Conservation (phyloP, 1,140 invertebrate species). For the Zaprionus tsacasi region DNA sequence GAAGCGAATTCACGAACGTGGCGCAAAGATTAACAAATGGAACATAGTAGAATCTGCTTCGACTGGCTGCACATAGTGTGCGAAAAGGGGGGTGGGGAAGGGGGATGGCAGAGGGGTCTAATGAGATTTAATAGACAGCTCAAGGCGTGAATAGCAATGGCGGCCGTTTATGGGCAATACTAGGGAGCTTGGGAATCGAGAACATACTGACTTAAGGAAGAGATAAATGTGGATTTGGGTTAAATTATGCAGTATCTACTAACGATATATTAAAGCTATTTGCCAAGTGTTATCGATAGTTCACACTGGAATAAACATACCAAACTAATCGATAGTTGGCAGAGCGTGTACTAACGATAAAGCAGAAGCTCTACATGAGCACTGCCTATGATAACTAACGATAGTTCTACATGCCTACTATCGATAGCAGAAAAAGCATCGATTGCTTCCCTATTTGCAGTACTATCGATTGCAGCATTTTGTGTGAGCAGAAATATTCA, state of each 20-base stretch:
- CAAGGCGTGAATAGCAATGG: neutral
- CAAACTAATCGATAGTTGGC: too few species aligned
- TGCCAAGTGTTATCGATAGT: neutral
- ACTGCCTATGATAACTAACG: too few species aligned
- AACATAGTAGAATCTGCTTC: slow-evolving; percentile 9
- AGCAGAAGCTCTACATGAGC: too few species aligned
- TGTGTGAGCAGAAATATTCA: too few species aligned
- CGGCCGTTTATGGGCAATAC: neutral
- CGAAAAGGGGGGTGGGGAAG: slow-evolving; percentile 12
- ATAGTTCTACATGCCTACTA: too few species aligned
- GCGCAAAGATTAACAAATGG: slow-evolving; percentile 59
- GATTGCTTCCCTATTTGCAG: too few species aligned
- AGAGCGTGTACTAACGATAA: neutral
- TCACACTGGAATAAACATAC: too few species aligned
- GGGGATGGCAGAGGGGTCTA: slow-evolving; percentile 12
- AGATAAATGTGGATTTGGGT: neutral
- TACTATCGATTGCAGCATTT: neutral
- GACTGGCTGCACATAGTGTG: neutral
- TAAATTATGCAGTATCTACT: neutral
- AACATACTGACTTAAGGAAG: neutral
- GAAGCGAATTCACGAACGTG: slow-evolving; percentile 46
- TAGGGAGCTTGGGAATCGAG: neutral
- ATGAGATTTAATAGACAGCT: slow-evolving; percentile 38
- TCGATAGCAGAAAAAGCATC: too few species aligned
- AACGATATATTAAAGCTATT: neutral